Evolutionary conservation across 1,140 invertebrate genomes (phyloP).

Genomic region (Drosophila arizonae): DNA sequence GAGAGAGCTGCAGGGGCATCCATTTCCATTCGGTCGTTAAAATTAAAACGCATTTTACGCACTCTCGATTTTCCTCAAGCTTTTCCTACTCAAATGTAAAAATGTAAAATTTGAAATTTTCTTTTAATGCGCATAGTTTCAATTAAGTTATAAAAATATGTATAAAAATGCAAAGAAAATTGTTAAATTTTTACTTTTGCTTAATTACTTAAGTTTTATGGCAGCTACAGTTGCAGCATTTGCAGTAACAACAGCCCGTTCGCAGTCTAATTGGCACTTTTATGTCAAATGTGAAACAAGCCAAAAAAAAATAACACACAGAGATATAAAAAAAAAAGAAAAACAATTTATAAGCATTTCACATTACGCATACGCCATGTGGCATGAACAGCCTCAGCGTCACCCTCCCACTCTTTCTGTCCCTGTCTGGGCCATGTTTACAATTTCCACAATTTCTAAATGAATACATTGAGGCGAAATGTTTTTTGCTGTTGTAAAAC

Average conservation of each 20-base stretch:
- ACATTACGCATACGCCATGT: slow-evolving; percentile 75
- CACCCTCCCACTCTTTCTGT: neutral
- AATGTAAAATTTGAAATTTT: slow-evolving; percentile 54
- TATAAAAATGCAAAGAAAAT: slow-evolving; percentile 44
- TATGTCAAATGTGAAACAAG: slow-evolving; percentile 55
- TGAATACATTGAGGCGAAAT: slow-evolving; percentile 56
- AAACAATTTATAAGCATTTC: slow-evolving; percentile 50
- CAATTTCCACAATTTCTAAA: slow-evolving; percentile 63
- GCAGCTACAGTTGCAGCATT: neutral
- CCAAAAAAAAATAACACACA: slow-evolving; percentile 18
- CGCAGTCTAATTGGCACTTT: slow-evolving; percentile 71
- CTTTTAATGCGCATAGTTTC: slow-evolving; percentile 65
- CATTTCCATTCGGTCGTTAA: slow-evolving; percentile 71
- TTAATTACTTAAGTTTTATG: slow-evolving; percentile 76
- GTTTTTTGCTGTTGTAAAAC: slow-evolving; percentile 53
- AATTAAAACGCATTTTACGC: slow-evolving; percentile 68
- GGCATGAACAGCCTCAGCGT: slow-evolving; percentile 34
- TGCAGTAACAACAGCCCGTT: slow-evolving; percentile 7
- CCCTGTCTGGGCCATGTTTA: slow-evolving; percentile 69
- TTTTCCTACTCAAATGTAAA: slow-evolving; percentile 16
- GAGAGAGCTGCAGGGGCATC: neutral
- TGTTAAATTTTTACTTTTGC: slow-evolving; percentile 53
- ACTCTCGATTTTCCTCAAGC: slow-evolving; percentile 34
- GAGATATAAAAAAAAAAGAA: slow-evolving; percentile 6
- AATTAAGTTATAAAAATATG: slow-evolving; percentile 69